Conservation (phyloP, 2,888 invertebrate genomes). For the Girardia tigrina region DNA sequence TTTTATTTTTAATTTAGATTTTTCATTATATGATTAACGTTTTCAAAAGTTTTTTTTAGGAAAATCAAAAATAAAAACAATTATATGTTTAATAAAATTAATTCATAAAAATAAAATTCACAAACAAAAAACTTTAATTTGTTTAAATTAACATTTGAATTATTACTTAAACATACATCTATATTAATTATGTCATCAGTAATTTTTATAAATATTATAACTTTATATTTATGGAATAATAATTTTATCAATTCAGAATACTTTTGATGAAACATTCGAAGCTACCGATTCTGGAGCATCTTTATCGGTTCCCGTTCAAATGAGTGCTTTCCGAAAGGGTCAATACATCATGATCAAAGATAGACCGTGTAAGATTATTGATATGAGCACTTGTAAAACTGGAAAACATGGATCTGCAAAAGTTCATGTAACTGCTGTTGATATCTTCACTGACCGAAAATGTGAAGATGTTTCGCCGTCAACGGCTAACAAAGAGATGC, state of each 20-base stretch:
- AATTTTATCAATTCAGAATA: background rate
- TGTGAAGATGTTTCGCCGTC: conserved; percentile 99
- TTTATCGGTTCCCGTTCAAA: conserved; percentile 89
- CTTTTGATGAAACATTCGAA: background rate
- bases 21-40: no score
- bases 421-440: conserved; percentile 43
- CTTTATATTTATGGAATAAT: no score
- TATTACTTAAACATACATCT: no score
- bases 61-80: no score
- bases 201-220: no score
- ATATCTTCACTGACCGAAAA: conserved; percentile 55
- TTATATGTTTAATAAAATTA: no score
- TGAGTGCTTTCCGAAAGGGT: conserved; percentile 95
- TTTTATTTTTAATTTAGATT: no score
- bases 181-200: no score
- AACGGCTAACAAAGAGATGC: conserved; percentile 99
- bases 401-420: conserved; percentile 99
- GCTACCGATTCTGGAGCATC: conserved; percentile 61
- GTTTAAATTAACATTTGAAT: no score
- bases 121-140: no score
- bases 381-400: conserved; percentile 99
- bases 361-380: conserved; percentile 96
- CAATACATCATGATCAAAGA: conserved; percentile 92
- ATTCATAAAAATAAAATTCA: no score
- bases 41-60: no score